A percentile compares a stretch with the other conserved stretches of the same genome.
These are phyloP conservation scores for Nymphalis c-album DNA, from an alignment of 2,888 invertebrate species.

Conservation along the genomic window DNA sequence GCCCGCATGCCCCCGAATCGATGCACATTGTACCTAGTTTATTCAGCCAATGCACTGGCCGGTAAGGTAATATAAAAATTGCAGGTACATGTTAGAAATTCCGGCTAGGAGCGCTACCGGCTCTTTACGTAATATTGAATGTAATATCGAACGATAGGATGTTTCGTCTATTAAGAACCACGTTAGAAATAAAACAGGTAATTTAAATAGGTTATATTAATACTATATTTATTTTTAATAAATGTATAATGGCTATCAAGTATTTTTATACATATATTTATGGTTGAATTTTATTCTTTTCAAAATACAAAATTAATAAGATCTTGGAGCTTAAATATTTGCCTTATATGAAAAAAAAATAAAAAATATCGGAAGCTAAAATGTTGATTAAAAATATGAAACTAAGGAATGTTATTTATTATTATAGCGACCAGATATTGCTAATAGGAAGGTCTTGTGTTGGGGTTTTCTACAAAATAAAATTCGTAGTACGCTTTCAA, in stretches of 20 bases:
- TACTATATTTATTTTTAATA: background rate
- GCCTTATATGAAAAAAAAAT: too few relatives aligned
- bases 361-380: too few relatives aligned
- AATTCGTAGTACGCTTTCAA: constrained; percentile 48
- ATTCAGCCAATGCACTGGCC: constrained; percentile 21
- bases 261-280: background rate
- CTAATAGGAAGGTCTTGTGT: constrained; percentile 12
- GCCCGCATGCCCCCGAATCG: constrained; percentile 50
- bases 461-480: constrained; percentile 43
- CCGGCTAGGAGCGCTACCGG: background rate
- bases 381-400: too few relatives aligned
- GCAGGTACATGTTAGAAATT: constrained; percentile 19
- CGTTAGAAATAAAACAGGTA: background rate
- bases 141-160: constrained; percentile 4
- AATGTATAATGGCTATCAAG: background rate
- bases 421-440: constrained; percentile 9
- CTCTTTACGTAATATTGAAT: constrained; percentile 5
- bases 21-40: constrained; percentile 43
- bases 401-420: background rate
- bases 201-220: background rate
- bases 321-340: too few relatives aligned
- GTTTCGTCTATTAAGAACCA: background rate
- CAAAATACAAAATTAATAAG: too few relatives aligned
- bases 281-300: too few relatives aligned
- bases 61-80: constrained; percentile 24